Percentiles rank a stretch among this genome's conserved stretches.
Conservation (phyloP, 2,888 invertebrate species). For the Agrochola litura region DNA sequence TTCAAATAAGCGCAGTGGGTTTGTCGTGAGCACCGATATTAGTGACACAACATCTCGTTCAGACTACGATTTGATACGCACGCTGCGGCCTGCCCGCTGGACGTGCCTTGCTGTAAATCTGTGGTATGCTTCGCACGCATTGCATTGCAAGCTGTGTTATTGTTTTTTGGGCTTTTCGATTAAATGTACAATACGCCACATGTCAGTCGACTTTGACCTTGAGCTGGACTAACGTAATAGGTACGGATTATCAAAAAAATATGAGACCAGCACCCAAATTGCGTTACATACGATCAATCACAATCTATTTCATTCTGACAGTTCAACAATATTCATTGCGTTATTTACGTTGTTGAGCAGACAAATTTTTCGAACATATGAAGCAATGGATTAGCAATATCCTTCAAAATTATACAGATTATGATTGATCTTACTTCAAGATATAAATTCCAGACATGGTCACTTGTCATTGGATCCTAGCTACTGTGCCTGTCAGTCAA, state of each 20-base stretch:
- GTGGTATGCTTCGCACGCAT: constrained; percentile 17
- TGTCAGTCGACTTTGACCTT: background rate
- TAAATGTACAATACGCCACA: background rate
- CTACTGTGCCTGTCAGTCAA: background rate
- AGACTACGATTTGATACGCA: constrained; percentile 61
- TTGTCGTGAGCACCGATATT: constrained; percentile 54
- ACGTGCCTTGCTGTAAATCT: constrained; percentile 27
- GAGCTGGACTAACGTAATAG: no score
- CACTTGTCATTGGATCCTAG: background rate
- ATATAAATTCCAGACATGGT: background rate
- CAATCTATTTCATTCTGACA: no score
- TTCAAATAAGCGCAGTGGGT: constrained; percentile 49
- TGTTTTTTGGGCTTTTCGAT: constrained; percentile 16
- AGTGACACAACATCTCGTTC: constrained; percentile 57
- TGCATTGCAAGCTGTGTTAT: constrained; percentile 10
- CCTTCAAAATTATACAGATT: no score
- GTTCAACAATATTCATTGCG: no score
- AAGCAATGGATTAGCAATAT: no score
- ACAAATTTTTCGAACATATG: no score
- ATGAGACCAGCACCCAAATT: no score
- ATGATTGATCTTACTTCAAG: background rate
- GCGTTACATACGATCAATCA: no score
- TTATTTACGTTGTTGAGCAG: no score
- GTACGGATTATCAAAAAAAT: background rate
- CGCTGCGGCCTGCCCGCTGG: constrained; percentile 36